A percentile compares a stretch with the other conserved stretches of the same genome.
Conservation (phyloP, 2,888 invertebrate species). For the Tolmerus cingulatus region DNA sequence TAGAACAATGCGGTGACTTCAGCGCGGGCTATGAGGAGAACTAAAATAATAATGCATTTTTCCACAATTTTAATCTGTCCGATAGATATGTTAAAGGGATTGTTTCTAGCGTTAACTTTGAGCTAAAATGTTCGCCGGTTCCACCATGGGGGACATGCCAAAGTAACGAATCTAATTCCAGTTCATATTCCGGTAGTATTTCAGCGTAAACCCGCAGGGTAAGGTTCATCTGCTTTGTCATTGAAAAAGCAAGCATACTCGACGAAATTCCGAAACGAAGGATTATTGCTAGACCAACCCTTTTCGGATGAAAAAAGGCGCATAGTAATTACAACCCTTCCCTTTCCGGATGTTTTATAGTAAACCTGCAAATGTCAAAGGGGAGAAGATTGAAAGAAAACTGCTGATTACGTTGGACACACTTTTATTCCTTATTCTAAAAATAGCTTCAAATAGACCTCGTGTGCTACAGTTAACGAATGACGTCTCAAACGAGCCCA, state of each 20-base stretch:
- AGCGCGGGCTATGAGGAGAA: no score
- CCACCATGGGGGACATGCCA: no score
- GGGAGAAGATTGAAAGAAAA: neutral
- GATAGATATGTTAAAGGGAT: no score
- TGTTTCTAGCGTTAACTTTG: no score
- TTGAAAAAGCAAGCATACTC: neutral
- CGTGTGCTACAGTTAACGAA: slow-evolving; percentile 33
- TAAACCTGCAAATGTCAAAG: neutral
- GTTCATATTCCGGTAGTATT: neutral
- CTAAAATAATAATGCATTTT: no score
- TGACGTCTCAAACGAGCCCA: slow-evolving; percentile 5
- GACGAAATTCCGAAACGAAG: neutral
- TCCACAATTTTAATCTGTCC: no score
- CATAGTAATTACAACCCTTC: neutral
- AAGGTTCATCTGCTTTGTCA: neutral
- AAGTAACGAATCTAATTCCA: neutral
- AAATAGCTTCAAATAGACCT: slow-evolving; percentile 15
- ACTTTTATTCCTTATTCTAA: neutral
- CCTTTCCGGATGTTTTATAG: neutral
- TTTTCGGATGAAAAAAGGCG: neutral
- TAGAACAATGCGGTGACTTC: no score
- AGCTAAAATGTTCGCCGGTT: no score
- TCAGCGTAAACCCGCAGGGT: neutral
- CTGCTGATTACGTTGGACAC: slow-evolving; percentile 1
- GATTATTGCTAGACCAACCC: neutral